Conservation (phyloP, 1,140 invertebrate genomes). For the Macrobrachium rosenbergii region DNA sequence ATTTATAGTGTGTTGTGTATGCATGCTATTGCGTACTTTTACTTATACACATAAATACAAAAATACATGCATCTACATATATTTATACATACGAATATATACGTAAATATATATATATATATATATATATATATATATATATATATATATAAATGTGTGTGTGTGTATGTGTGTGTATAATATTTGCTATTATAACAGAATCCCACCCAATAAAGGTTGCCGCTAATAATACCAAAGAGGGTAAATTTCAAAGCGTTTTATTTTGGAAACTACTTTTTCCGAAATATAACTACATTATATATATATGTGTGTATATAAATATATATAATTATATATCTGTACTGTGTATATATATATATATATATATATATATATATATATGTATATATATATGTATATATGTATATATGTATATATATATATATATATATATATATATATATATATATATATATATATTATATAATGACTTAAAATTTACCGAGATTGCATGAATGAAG, state of each 20-base stretch:
- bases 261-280: too few relatives aligned
- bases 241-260: too few relatives aligned
- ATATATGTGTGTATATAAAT: slow-evolving; percentile 42
- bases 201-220: too few relatives aligned
- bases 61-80: not conserved
- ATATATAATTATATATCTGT: not conserved
- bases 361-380: not conserved
- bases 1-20: not conserved
- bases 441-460: not conserved
- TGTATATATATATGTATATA: slow-evolving; percentile 7
- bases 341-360: not conserved
- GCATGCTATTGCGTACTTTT: not conserved
- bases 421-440: not conserved
- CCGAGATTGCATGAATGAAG: too few relatives aligned
- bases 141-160: not conserved
- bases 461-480: too few relatives aligned
- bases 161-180: too few relatives aligned
- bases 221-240: too few relatives aligned
- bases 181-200: too few relatives aligned
- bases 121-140: not conserved
- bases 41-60: not conserved
- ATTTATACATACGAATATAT: not conserved
- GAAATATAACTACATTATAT: slow-evolving; percentile 34
- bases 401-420: not conserved
- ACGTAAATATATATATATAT: not conserved